A percentile compares a stretch with the other conserved stretches of the same genome.
These are phyloP conservation scores for Saccostrea glomerata DNA, from an alignment of 1,140 invertebrate species.

Conservation along the genomic window DNA sequence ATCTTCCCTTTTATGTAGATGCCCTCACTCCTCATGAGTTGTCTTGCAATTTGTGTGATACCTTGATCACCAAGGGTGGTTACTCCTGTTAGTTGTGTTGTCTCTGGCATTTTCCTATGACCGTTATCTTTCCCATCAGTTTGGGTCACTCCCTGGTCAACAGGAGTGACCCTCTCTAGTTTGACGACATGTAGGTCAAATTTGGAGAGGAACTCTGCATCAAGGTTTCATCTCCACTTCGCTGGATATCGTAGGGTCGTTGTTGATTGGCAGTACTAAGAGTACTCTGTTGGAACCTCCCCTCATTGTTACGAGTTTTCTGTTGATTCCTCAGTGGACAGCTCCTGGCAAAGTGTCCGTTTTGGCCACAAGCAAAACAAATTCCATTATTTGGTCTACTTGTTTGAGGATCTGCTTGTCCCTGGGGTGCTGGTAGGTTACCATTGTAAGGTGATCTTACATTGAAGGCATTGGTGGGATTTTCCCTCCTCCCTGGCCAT, in stretches of 20 bases:
- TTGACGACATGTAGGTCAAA: conserved; percentile 13
- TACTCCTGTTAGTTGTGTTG: too few species aligned
- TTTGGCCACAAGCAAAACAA: conserved; percentile 32
- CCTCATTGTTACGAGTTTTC: background rate
- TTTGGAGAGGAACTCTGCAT: too few species aligned
- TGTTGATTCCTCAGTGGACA: background rate
- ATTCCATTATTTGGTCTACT: conserved; percentile 1
- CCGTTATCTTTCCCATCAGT: background rate
- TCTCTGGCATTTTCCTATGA: background rate
- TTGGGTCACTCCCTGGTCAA: conserved; percentile 38
- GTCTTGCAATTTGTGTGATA: conserved; percentile 29
- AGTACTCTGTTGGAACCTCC: background rate
- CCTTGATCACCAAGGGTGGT: background rate
- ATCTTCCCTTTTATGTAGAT: conserved; percentile 46
- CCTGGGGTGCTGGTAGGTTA: background rate
- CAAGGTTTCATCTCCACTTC: background rate
- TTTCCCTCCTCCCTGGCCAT: background rate
- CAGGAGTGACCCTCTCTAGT: conserved; percentile 38
- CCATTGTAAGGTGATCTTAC: background rate
- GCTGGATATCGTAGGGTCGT: background rate
- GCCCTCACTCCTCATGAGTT: conserved; percentile 41
- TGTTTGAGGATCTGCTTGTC: background rate
- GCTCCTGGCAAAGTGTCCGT: conserved; percentile 17
- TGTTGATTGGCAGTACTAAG: too few species aligned
- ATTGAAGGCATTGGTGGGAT: background rate